A percentile compares a stretch with the other conserved stretches of the same genome.
Conservation (phyloP, 2,888 invertebrate genomes). For the Sarcophaga rosellei region DNA sequence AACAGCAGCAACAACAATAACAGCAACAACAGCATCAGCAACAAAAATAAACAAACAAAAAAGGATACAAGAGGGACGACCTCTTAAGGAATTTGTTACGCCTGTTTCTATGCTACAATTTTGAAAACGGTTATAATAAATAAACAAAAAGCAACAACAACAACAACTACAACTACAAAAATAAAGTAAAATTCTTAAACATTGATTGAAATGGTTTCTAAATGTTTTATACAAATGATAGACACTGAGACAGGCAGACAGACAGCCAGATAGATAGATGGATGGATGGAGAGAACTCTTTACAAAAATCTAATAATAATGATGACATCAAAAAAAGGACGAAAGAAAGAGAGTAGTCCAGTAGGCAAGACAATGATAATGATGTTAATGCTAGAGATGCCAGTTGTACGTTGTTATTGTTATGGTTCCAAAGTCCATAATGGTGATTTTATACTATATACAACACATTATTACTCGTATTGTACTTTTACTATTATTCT, state of each 20-base stretch:
- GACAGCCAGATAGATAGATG: background rate
- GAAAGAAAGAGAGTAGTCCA: background rate
- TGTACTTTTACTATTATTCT: background rate
- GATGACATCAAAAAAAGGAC: background rate
- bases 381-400: conserved; percentile 7
- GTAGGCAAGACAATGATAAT: conserved; percentile 4
- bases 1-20: conserved; percentile 22
- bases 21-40: no score
- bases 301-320: conserved; percentile 38
- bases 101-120: conserved; percentile 39
- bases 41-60: conserved; percentile 13
- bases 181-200: background rate
- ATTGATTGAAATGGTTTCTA: conserved; percentile 23
- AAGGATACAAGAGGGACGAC: conserved; percentile 14
- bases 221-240: conserved; percentile 17
- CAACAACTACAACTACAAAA: background rate
- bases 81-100: conserved; percentile 48
- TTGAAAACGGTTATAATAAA: conserved; percentile 2
- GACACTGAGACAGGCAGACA: background rate
- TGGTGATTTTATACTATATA: conserved; percentile 8
- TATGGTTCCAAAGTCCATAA: background rate
- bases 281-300: background rate
- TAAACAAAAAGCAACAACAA: conserved; percentile 1
- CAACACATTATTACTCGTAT: conserved; percentile 22
- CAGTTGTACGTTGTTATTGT: background rate